Evolutionary conservation across 2,113 vertebrate genomes (phyloP), one percentile per base, ranked within the genome.

Genomic region (Numenius arquata): DNA sequence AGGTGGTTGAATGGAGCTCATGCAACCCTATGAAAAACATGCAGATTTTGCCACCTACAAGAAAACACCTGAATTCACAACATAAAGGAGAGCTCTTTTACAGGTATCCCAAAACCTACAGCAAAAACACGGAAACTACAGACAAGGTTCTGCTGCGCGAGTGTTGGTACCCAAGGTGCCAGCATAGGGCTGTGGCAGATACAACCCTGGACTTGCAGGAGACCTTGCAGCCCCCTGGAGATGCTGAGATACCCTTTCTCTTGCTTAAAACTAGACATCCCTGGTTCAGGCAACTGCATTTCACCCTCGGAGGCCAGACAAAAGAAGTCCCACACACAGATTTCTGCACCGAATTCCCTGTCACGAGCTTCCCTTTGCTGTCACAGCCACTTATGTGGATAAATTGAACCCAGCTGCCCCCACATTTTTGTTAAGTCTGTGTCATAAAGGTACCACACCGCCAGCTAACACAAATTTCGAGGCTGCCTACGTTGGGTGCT

Each of bases 401-500:
- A 76, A 61, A 93, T 70, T 19, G 58, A 89, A 85, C 66, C 20
- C 47, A 75, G 62, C 56, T 88, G 48, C 85, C 82, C 71, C 74
- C 74, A 0, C 65, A 38, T 53, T 88, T 83, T 53, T 61, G 27
- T 41, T 40, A 27, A 16, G 34, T 45, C 67, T 73, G 45, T 92
- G 75, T 77, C 72, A 41, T 22, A 47, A 63, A 82, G 92, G 82
- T 94, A 52, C 73, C 5, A 18, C 52, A 2, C 43, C 85, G 15
- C 67, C 82, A 93, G 40, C 88, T 74, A 86, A 71, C 63, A 43
- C 61, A 23, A 23, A 36, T 66, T 71, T 81, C 1, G 2, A 77
- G 41, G 53, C 91, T 86, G 85, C 93, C 95, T 66, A 90, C 61
- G 26, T 70, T 79, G 70, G 82, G 78, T 94, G 88, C 68, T 41